Evolutionary conservation across 2,113 vertebrate genomes (phyloP), one percentile per base, ranked within the genome.

Genomic region (Cololabis saira): DNA sequence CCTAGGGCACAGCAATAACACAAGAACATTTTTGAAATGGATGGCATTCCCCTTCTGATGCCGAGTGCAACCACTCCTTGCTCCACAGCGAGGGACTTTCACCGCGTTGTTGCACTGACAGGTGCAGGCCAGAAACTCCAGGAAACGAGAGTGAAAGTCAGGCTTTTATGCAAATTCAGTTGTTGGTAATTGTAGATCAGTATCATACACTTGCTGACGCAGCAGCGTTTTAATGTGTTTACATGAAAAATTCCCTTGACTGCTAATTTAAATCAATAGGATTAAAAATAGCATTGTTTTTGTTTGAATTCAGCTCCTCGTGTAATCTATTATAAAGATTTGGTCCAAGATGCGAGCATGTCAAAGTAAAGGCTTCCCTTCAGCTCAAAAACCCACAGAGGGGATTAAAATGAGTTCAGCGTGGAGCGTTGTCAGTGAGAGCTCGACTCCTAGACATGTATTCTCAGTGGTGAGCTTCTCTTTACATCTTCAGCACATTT

Each of bases 21-120:
- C 7, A 57, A 81, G 74, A 54, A 53, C 62, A 81, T 85, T 85
- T 66, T 78, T 70, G 75, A 82, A 71, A 81, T 74, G 64, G 65
- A 40, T 63, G 43, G 30, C 74, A 73, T 82, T 82, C 70, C 67
- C 56, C 42, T 30, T 3, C 8, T n/a, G 41, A 60, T 2, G 5
- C 64, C 2, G 43, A 70, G 53, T 61, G 17, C 21, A 24, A 33
- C 18, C 52, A 40, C 61, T 42, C 21, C 13, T 33, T 24, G 15
- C 70, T 40, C 5, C 2, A 24, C 58, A 63, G 67, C 27, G 68
- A 67, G 6, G 5, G 1, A 30, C 45, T 72, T 62, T 45, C 50
- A 61, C 11, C 6, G 58, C 2, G 7, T 64, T 57, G 21, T 50
- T 49, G 17, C 16, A 1, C 22, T 42, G 33, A 50, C 56, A 19